Conservation (phyloP, 2,888 invertebrate species). For the Shargacucullia verbasci region DNA sequence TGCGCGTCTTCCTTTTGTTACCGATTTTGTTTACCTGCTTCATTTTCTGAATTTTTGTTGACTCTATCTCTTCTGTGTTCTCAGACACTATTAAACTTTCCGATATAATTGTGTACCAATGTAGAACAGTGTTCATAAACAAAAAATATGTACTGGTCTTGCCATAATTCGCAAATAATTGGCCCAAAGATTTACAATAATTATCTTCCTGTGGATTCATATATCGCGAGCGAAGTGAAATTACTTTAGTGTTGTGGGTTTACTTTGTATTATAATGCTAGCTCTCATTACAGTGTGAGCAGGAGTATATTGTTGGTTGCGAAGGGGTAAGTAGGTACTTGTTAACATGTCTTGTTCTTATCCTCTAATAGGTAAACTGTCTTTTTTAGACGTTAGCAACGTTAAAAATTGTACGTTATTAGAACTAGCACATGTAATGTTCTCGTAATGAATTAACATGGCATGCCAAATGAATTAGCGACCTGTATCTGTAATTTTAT, state of each 20-base stretch:
- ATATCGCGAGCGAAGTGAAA: conserved; percentile 40
- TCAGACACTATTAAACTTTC: background rate
- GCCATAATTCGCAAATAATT: conserved; percentile 48
- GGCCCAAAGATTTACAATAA: conserved; percentile 52
- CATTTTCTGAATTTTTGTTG: background rate
- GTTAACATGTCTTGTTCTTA: no score
- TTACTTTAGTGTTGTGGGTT: conserved; percentile 26
- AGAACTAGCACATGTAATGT: no score
- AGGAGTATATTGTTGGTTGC: conserved; percentile 23
- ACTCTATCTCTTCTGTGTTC: background rate
- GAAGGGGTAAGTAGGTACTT: no score
- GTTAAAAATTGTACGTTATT: no score
- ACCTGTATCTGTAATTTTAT: no score
- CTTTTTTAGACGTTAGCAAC: no score
- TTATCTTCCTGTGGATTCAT: conserved; percentile 26
- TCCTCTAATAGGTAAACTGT: no score
- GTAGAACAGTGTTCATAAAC: conserved; percentile 23
- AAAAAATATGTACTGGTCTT: conserved; percentile 30
- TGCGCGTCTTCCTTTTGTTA: no score
- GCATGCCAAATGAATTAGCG: no score
- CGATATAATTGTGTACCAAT: conserved; percentile 4
- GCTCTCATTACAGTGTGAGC: conserved; percentile 18
- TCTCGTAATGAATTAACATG: no score
- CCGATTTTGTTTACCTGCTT: no score
- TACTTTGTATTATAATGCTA: conserved; percentile 26